Evolutionary conservation across 2,797 vertebrate species (phyloP).

Genomic region (Thripadectes ignobilis): DNA sequence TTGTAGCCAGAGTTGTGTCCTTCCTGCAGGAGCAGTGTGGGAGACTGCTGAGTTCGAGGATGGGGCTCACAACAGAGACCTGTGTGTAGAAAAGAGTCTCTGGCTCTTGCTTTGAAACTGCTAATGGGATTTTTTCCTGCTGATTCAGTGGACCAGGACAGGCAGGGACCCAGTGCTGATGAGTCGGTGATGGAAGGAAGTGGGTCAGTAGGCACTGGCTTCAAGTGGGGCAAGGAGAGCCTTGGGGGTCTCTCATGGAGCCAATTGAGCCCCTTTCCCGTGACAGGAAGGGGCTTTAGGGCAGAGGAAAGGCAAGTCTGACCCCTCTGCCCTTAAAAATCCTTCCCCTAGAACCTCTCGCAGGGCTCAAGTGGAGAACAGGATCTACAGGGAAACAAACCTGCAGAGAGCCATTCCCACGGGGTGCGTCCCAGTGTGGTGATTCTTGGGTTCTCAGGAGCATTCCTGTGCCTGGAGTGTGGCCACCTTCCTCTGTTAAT

Average conservation of each 20-base stretch:
- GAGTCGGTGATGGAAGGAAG: not conserved
- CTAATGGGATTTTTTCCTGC: not conserved
- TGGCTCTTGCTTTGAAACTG: not conserved
- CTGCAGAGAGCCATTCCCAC: fast-evolving
- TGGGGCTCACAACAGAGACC: not conserved
- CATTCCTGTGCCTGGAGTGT: fast-evolving
- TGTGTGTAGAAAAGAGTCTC: fast-evolving
- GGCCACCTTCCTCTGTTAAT: not conserved
- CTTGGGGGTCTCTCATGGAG: not conserved
- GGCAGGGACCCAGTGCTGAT: not conserved
- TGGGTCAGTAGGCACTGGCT: not conserved
- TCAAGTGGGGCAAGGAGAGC: not conserved
- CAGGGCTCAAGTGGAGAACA: fast-evolving
- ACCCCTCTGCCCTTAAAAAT: not conserved
- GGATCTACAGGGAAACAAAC: not conserved
- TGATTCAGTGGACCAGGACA: not conserved
- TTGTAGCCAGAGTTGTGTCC: fast-evolving
- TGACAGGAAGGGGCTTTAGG: not conserved
- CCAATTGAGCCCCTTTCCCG: not conserved
- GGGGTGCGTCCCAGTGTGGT: fast-evolving
- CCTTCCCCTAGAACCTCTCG: not conserved
- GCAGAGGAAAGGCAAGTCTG: not conserved
- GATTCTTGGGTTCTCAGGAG: not conserved
- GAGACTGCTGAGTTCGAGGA: fast-evolving
- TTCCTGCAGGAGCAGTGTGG: fast-evolving